A percentile compares a stretch with the other conserved stretches of the same genome.
Conservation (phyloP, 2,888 invertebrate species). For the Punctoribates punctum region DNA sequence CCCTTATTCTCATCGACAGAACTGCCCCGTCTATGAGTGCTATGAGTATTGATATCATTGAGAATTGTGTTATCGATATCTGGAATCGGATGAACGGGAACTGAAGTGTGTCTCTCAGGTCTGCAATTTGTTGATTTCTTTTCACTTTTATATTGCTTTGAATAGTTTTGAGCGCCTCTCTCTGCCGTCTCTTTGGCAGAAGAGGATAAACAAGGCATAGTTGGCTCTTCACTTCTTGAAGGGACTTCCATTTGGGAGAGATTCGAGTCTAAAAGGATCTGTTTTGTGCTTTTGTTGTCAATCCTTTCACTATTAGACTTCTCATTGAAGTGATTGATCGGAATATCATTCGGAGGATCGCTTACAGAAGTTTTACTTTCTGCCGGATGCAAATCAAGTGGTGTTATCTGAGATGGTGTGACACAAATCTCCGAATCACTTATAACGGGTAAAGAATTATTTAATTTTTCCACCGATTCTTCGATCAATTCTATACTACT, state of each 20-base stretch:
- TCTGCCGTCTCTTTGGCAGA: not conserved
- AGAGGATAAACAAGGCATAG: slow-evolving; percentile 4
- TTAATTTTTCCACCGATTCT: too few species aligned
- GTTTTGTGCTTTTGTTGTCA: not conserved
- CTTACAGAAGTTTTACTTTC: too few species aligned
- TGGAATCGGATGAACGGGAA: slow-evolving; percentile 28
- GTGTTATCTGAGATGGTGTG: too few species aligned
- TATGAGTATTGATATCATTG: not conserved
- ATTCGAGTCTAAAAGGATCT: not conserved
- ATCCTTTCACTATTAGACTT: not conserved
- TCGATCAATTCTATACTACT: too few species aligned
- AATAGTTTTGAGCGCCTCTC: slow-evolving; percentile 13
- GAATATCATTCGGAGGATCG: too few species aligned
- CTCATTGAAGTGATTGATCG: too few species aligned
- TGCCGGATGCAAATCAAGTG: too few species aligned
- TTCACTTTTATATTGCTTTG: slow-evolving; percentile 4
- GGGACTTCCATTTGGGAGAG: too few species aligned
- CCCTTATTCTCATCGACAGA: slow-evolving; percentile 40
- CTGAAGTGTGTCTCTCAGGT: slow-evolving; percentile 4
- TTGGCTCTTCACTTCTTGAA: not conserved
- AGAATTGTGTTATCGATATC: not conserved
- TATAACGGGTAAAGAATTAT: too few species aligned
- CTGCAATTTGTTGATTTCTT: not conserved
- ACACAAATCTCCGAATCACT: too few species aligned
- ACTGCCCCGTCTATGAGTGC: slow-evolving; percentile 24